These are phyloP conservation scores for Altica lythri DNA, from an alignment of 2,888 invertebrate species.

Conservation along the genomic window DNA sequence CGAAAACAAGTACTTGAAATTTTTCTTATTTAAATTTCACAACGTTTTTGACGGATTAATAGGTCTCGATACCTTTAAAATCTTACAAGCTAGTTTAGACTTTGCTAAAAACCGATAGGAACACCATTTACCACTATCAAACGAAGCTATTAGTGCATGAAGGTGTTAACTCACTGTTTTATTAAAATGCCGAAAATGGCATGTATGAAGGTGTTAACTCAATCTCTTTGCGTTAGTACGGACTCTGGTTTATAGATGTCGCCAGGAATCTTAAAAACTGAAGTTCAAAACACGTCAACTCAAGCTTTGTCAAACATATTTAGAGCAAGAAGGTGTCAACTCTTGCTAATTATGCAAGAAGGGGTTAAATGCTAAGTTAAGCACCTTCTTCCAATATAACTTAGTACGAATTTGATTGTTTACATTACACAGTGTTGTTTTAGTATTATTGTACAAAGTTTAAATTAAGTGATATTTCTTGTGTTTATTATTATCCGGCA, in stretches of 20 bases:
- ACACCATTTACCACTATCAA: too few relatives aligned
- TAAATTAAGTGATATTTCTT: slow-evolving; percentile 7
- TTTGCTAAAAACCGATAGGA: too few relatives aligned
- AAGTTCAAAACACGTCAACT: slow-evolving; percentile 11
- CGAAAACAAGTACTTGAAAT: too few relatives aligned
- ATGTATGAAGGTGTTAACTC: slow-evolving; percentile 15
- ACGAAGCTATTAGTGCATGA: slow-evolving; percentile 6
- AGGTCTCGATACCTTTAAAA: too few relatives aligned
- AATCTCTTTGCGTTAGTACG: slow-evolving; percentile 11
- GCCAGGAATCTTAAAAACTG: slow-evolving; percentile 1
- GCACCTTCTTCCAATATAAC: slow-evolving; percentile 8
- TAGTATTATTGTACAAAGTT: not conserved
- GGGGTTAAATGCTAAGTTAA: slow-evolving; percentile 6
- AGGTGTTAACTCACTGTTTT: slow-evolving; percentile 6
- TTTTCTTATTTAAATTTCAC: too few relatives aligned
- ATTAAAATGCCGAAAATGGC: slow-evolving; percentile 9
- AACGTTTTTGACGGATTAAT: too few relatives aligned
- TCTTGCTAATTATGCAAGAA: slow-evolving; percentile 13
- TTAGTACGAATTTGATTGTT: not conserved
- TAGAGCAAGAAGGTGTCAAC: slow-evolving; percentile 12
- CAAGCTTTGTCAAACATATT: slow-evolving; percentile 3
- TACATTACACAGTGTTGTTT: slow-evolving; percentile 1
- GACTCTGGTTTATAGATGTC: slow-evolving; percentile 14
- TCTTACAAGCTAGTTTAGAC: too few relatives aligned
- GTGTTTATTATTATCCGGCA: not conserved